These are phyloP conservation scores for Puffinus mauretanicus DNA, from an alignment of 2,113 vertebrate genomes.

Conservation along the genomic window DNA sequence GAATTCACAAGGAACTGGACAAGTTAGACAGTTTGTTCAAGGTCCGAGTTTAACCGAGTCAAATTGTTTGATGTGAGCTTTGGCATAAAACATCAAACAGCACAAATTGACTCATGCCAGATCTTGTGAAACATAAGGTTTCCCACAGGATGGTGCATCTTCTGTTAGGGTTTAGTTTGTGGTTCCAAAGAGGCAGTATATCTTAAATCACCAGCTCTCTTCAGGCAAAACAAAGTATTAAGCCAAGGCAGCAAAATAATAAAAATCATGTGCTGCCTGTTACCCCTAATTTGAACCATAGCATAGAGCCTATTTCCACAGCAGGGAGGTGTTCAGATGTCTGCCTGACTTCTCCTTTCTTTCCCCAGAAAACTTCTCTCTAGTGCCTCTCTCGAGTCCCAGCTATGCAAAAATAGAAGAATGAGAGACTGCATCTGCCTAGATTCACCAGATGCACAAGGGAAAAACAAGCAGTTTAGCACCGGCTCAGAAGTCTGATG, in stretches of 20 bases:
- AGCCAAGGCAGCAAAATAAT: neutral
- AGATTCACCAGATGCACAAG: neutral
- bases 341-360: neutral
- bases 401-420: neutral
- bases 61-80: neutral
- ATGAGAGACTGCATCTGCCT: neutral
- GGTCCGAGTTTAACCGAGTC: neutral
- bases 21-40: neutral
- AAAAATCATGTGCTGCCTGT: neutral
- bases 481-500: fast-evolving
- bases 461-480: neutral
- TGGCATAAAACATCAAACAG: neutral
- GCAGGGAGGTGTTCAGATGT: neutral
- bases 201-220: neutral
- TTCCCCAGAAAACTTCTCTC: neutral
- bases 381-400: fast-evolving
- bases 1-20: neutral
- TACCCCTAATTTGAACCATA: neutral
- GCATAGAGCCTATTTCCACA: neutral
- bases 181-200: neutral
- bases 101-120: neutral
- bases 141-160: neutral
- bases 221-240: neutral
- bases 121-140: neutral
- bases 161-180: neutral